Evolutionary conservation across 2,113 vertebrate genomes (phyloP).

Genomic region (Desmodus rotundus): DNA sequence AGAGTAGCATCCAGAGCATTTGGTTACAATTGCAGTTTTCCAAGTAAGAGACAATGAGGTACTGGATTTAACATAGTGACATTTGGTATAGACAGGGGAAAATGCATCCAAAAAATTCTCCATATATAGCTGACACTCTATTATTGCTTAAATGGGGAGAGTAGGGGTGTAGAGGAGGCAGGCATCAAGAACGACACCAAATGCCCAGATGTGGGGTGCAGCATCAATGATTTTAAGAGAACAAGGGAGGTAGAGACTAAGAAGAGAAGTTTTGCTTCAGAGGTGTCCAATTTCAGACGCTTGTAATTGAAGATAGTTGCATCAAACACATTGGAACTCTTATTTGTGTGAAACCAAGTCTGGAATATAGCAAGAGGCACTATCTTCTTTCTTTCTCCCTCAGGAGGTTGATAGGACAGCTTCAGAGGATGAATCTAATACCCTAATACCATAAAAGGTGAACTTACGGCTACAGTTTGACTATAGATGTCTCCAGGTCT

Average conservation of each 20-base stretch:
- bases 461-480: accelerated
- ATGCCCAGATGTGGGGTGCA: not conserved
- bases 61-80: not conserved
- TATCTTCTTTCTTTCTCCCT: not conserved
- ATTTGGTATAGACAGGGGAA: not conserved
- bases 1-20: not conserved
- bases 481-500: not conserved
- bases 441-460: not conserved
- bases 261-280: not conserved
- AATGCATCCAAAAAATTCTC: not conserved
- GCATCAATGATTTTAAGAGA: not conserved
- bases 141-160: not conserved
- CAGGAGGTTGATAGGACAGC: not conserved
- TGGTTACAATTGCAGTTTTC: conserved; percentile 4
- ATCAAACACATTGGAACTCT: not conserved
- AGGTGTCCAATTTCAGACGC: not conserved
- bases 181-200: not conserved
- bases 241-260: not conserved
- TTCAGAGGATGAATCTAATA: not conserved
- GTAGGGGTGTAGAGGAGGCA: not conserved
- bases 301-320: not conserved
- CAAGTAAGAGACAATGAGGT: not conserved
- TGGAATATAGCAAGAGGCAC: not conserved
- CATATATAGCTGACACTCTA: not conserved
- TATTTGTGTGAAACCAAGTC: not conserved